Evolutionary conservation across 2,888 invertebrate species (phyloP), one percentile per base, ranked within the genome.

Genomic region (Melanargia galathea): DNA sequence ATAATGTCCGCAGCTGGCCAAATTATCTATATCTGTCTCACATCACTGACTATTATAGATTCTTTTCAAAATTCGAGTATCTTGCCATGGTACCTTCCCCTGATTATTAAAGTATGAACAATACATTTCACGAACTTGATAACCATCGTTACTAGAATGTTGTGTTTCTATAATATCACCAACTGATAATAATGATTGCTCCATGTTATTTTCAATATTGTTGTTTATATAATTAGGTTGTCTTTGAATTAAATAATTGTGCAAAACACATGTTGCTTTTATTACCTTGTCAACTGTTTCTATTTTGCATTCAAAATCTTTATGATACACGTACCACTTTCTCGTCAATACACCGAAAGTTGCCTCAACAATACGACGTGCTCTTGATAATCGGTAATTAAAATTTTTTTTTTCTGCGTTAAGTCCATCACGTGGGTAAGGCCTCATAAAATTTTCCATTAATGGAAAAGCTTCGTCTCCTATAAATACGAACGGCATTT

Each of bases 181-280:
- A 11, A 35, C 35, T 35, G 35, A 35, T 11, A 35, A 11, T 35
- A 8, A 35, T 35, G 35, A 35, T 26, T 26, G 26, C 26, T 26
- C 26, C 26, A 35, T 35, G 11, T 35, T 35, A 35, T 35, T 35
- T 35, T 11, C 11, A 8, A 11, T 35, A 35, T 35, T 35, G 46
- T 38, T 26, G 46, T 38, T 26, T 26, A 26, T 26, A 26, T 26
- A 26, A 26, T 26, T 26, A 26, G 26, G 26, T 26, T 26, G 26
- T 26, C 26, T 30, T 30, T 30, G 30, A 30, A 30, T 59, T 55
- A 63, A 59, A 63, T 30, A 64, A 51, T 61, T 64, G 18, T 64
- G 64, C 56, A 64, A 40, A 2, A 60, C 57, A 60, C 60, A 60
- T 33, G 60, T 60, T 11, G 64, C 64, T 60, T 64, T 60, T 56